Evolutionary conservation across 2,888 invertebrate species (phyloP), one percentile per base, ranked within the genome.

Genomic region (Dasysyrphus tricinctus): DNA sequence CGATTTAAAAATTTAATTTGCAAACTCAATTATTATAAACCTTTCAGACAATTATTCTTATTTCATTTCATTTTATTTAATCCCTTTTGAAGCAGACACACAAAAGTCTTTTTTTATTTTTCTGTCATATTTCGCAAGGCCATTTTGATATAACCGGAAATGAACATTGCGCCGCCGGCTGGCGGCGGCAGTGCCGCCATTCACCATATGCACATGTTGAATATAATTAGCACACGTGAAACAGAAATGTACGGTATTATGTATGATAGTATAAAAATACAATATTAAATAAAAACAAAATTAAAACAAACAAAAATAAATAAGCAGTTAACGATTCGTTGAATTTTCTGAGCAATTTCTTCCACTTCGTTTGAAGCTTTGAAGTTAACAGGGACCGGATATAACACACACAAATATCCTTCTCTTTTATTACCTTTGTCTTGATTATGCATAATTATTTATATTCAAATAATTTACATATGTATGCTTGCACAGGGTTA

Each of bases 351-450:
- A 91, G 92, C 92, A 92, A 91, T 90, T 89, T 91, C 91, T 91
- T 90, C 90, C 91, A 92, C 92, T 92, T 92, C 92, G 92, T 92
- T 92, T 88, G 85, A 88, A 90, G 90, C 85, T 86, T 86, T 86
- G 86, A 82, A 86, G 82, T 76, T 78, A 72, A 86, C 59, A 63
- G 42, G 54, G 74, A 74, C 73, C 65, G 51, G 63, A 39, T 37
- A 39, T 24, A 24, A 24, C n/a, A 51, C 19, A 67, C 34, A 69
- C n/a, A 54, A 24, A 69, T 69, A 81, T 81, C 85, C 81, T 74
- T 39, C 80, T 80, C 63, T 19, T 44, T 34, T 24, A 24, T 69
- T 47, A 47, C 69, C 67, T 77, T 14, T 61, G 42, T 65, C 83
- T 34, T 47, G 8, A 67, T n/a, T 19, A 56, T 57, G 16, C 6